Percentiles rank a stretch among this genome's conserved stretches.
These are phyloP conservation scores for Merodon equestris DNA, from an alignment of 2,888 invertebrate genomes.

Conservation along the genomic window DNA sequence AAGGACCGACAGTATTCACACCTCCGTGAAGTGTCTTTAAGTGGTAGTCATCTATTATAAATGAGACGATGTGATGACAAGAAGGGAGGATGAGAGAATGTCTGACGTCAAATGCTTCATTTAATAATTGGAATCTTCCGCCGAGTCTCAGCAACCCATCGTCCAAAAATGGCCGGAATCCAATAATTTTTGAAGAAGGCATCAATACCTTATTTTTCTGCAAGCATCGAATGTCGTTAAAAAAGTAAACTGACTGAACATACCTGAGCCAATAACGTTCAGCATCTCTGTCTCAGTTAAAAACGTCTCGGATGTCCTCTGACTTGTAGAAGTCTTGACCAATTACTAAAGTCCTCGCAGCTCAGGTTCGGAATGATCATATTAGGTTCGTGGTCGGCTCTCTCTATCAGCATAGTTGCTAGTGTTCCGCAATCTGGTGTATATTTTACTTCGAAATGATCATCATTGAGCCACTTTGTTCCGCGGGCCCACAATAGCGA, in stretches of 20 bases:
- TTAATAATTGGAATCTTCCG: too few species aligned
- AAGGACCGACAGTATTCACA: background rate
- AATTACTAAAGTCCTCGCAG: constrained; percentile 4
- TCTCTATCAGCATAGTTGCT: constrained; percentile 9
- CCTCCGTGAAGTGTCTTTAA: constrained; percentile 16
- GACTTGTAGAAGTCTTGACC: constrained; percentile 2
- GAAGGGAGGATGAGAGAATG: background rate
- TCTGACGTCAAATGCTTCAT: background rate
- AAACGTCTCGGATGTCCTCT: background rate
- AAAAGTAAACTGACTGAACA: background rate
- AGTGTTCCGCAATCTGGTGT: too few species aligned
- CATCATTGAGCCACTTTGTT: constrained; percentile 21
- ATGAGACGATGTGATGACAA: background rate
- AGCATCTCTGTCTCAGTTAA: constrained; percentile 1
- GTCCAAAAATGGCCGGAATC: background rate
- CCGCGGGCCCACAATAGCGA: constrained; percentile 18
- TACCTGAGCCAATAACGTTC: constrained; percentile 20
- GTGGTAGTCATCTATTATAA: constrained; percentile 9
- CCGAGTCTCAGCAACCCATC: background rate
- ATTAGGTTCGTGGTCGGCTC: background rate
- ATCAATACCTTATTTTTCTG: background rate
- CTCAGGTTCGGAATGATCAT: background rate
- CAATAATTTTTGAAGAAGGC: background rate
- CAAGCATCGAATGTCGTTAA: background rate
- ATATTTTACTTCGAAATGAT: background rate